Conservation (phyloP, 1,140 invertebrate species). For the Drosophila teissieri region DNA sequence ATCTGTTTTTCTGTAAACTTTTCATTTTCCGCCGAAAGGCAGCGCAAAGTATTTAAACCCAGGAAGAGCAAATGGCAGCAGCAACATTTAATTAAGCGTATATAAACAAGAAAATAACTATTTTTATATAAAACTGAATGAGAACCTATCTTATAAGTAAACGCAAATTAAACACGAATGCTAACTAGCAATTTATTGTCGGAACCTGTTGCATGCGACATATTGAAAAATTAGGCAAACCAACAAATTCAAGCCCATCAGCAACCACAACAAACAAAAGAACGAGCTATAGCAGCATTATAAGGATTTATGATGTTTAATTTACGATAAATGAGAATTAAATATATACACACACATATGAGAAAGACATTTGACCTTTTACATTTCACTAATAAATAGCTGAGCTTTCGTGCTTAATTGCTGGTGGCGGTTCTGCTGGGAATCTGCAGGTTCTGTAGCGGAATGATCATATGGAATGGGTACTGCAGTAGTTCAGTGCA, state of each 20-base stretch:
- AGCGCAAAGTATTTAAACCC: conserved; percentile 65
- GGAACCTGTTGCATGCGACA: conserved; percentile 48
- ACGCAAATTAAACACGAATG: conserved; percentile 62
- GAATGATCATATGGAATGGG: conserved; percentile 86
- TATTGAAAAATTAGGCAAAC: conserved; percentile 17
- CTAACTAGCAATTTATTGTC: conserved; percentile 60
- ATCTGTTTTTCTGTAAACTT: conserved; percentile 24
- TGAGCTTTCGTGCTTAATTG: conserved; percentile 28
- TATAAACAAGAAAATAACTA: conserved; percentile 70
- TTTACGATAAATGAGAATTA: conserved; percentile 79
- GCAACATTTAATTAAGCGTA: conserved; percentile 83
- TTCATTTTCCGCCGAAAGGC: conserved; percentile 21
- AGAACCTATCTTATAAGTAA: conserved; percentile 62
- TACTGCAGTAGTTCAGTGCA: conserved; percentile 89
- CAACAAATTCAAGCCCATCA: conserved; percentile 13
- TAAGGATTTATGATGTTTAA: conserved; percentile 74
- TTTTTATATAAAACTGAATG: conserved; percentile 75
- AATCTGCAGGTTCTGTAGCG: conserved; percentile 72
- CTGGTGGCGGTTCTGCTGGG: conserved; percentile 11
- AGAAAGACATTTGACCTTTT: conserved; percentile 33
- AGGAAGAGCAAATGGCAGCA: conserved; percentile 66
- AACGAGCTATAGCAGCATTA: conserved; percentile 65
- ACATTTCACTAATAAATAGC: conserved; percentile 27
- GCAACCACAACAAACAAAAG: conserved; percentile 25
- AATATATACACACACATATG: conserved; percentile 71